phyloP scores from a whole-genome alignment of 2,113 vertebrate genomes.

The Melanerpes formicivorus region DNA sequence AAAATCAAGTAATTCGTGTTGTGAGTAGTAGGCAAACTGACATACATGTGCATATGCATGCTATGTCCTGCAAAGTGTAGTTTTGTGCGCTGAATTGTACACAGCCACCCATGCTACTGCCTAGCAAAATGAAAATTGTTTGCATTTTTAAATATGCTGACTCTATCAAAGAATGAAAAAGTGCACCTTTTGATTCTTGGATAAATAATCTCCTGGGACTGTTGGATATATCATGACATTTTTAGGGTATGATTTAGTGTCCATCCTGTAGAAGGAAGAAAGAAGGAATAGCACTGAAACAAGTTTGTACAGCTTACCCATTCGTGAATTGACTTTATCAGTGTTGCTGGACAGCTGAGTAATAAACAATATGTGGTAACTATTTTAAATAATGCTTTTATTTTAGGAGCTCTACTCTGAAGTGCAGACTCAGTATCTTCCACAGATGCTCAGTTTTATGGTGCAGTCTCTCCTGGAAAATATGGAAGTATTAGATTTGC shows the following conservation, averaged over 20 bases:
- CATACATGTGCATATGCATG: background rate
- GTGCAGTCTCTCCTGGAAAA: conserved; percentile 81
- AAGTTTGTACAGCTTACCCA: background rate
- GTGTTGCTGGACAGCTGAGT: background rate
- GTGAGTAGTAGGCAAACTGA: background rate
- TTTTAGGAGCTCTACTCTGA: conserved; percentile 93
- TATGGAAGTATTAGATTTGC: conserved; percentile 76
- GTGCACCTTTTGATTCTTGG: background rate
- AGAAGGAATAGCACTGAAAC: background rate
- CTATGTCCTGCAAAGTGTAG: background rate
- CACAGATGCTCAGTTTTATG: conserved; percentile 92
- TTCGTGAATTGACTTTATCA: background rate
- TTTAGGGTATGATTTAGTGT: background rate
- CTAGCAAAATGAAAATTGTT: background rate
- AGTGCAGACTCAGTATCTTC: conserved; percentile 92
- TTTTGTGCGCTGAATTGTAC: background rate
- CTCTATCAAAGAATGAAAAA: background rate
- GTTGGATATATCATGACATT: background rate
- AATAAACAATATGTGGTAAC: background rate
- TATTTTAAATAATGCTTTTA: background rate
- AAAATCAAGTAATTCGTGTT: background rate
- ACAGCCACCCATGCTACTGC: background rate
- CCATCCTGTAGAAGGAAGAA: background rate
- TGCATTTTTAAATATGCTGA: background rate
- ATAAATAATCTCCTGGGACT: background rate